These are phyloP conservation scores for Isichthys henryi DNA, from an alignment of 2,113 vertebrate genomes.

Conservation along the genomic window DNA sequence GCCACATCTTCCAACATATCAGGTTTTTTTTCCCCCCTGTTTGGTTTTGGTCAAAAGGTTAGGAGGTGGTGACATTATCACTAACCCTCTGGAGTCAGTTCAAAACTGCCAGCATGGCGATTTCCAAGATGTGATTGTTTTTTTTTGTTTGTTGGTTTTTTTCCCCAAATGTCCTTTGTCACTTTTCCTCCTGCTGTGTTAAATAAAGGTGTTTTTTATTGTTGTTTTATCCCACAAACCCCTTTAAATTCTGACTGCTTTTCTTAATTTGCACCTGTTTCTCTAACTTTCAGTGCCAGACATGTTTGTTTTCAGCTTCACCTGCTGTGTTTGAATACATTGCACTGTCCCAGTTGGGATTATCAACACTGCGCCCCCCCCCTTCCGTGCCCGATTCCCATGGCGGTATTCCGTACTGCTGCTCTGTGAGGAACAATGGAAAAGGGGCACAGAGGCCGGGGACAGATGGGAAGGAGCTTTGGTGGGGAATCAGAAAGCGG, in stretches of 20 bases:
- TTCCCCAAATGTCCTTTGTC: neutral
- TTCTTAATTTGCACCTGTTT: neutral
- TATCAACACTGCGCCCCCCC: neutral
- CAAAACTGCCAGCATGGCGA: neutral
- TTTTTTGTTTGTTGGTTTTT: no score
- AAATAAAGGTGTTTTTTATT: neutral
- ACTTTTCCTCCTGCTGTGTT: neutral
- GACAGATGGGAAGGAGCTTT: conserved; percentile 7
- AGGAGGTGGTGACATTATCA: neutral
- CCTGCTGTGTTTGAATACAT: neutral
- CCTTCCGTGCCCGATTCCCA: neutral
- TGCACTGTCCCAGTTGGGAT: conserved; percentile 4
- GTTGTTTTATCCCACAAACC: neutral
- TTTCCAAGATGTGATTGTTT: neutral
- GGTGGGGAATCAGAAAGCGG: neutral
- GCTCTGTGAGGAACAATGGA: neutral
- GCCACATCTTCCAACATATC: neutral
- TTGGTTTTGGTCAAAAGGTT: neutral
- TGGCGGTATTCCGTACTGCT: neutral
- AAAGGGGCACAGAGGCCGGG: neutral
- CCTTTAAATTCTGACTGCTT: neutral
- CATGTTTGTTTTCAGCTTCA: neutral
- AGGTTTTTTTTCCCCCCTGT: neutral
- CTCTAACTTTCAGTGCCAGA: neutral
- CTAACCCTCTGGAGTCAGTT: neutral